Evolutionary conservation across 2,888 invertebrate genomes (phyloP), one percentile per base, ranked within the genome.

Genomic region (Macrosiphum euphorbiae): DNA sequence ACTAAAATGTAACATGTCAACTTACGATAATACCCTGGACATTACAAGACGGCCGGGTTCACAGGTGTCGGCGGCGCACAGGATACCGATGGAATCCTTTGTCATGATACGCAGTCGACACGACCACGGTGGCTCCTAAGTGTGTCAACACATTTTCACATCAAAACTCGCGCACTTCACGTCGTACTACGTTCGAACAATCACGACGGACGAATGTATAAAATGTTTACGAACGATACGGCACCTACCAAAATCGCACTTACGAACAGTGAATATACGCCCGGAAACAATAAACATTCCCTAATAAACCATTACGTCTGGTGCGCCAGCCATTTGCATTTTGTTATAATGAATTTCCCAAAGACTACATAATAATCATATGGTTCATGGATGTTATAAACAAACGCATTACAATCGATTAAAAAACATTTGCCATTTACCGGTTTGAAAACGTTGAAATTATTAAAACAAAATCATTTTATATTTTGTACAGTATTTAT

Each of bases 271-370:
- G 86, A 90, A 90, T 52, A 50, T 41, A 94, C 94, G 94, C 90
- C 90, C 94, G 94, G 94, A 94, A 94, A 94, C 94, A 94, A 94
- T 94, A 94, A 94, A 94, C 94, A 94, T 94, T 90, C 90, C 58
- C 94, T 94, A 94, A 94, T 90, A 94, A 90, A 94, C 94, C 94
- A 94, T 90, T 87, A 94, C 86, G 61, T 90, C 90, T 94, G 85
- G 94, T 94, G 94, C 86, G 94, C 94, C 94, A 94, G 94, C 94
- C 94, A 94, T 94, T 94, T 94, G 94, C 94, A 94, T 94, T 94
- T 94, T 94, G 94, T 94, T 94, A 90, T 94, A 94, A 94, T 94
- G 94, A 94, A 94, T 90, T 90, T 93, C 47, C 61, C 94, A 94
- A 94, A 90, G 94, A 94, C 94, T 44, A 50, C n/a, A n/a, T 94